A percentile compares a stretch with the other conserved stretches of the same genome.
Conservation (phyloP, 2,113 vertebrate species). For the Tautogolabrus adspersus region DNA sequence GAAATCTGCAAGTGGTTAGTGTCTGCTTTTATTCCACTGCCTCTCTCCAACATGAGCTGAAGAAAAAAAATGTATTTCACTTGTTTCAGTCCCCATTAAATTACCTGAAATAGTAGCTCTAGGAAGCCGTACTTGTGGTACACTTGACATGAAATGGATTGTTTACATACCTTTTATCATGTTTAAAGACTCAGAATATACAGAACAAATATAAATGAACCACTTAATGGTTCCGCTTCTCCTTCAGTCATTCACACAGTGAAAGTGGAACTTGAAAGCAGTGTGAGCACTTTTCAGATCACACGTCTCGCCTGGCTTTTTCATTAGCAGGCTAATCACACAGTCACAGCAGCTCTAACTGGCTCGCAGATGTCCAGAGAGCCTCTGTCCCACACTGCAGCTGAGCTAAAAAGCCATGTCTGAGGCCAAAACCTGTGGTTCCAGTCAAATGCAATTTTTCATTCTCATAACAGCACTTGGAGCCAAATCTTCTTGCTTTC, state of each 20-base stretch:
- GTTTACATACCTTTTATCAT: slow-evolving; percentile 21
- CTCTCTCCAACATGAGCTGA: slow-evolving; percentile 11
- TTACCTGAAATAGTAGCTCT: slow-evolving; percentile 31
- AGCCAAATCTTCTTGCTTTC: slow-evolving; percentile 21
- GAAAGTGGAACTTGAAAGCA: slow-evolving; percentile 21
- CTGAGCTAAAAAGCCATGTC: slow-evolving; percentile 43
- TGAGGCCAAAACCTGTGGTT: slow-evolving; percentile 39
- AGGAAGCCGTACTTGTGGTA: background rate
- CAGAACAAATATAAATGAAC: background rate
- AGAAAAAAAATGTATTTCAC: slow-evolving; percentile 34
- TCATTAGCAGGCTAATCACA: slow-evolving; percentile 69
- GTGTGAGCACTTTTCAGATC: slow-evolving; percentile 31
- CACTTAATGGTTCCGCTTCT: slow-evolving; percentile 9
- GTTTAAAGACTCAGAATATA: slow-evolving; percentile 17
- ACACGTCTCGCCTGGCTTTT: slow-evolving; percentile 54
- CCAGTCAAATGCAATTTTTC: slow-evolving; percentile 36
- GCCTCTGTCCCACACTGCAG: slow-evolving; percentile 53
- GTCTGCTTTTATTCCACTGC: slow-evolving; percentile 50
- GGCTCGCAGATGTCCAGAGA: slow-evolving; percentile 57
- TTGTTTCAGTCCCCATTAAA: slow-evolving; percentile 18
- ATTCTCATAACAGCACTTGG: slow-evolving; percentile 19
- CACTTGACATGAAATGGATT: slow-evolving; percentile 11
- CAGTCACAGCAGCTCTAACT: slow-evolving; percentile 32
- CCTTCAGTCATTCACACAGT: background rate
- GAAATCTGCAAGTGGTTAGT: slow-evolving; percentile 62